Percentiles rank a stretch among this genome's conserved stretches.
phyloP scores from a whole-genome alignment of 2,113 vertebrate genomes.

The Nanorana parkeri region DNA sequence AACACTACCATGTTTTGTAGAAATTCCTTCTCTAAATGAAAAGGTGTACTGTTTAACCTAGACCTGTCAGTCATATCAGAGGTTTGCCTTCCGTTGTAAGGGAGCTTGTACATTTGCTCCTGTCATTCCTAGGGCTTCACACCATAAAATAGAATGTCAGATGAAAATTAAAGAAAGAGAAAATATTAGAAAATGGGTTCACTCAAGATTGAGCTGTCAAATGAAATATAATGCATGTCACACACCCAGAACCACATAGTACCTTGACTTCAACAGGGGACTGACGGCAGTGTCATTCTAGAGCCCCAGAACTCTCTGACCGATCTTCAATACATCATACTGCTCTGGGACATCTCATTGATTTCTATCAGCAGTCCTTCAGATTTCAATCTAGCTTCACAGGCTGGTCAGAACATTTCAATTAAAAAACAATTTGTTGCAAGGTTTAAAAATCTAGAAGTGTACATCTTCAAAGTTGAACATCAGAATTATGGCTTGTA shows the following conservation, averaged over 20 bases:
- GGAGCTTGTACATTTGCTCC: conserved; percentile 7
- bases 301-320: neutral
- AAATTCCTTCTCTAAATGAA: neutral
- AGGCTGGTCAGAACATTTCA: conserved; percentile 25
- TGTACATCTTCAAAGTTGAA: neutral
- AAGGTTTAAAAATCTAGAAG: neutral
- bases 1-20: neutral
- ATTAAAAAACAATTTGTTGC: neutral
- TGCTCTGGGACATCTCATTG: conserved; percentile 7
- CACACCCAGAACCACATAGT: conserved; percentile 38
- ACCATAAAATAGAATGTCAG: conserved; percentile 29
- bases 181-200: conserved; percentile 43
- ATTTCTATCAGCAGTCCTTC: neutral
- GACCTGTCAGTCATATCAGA: neutral
- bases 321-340: conserved; percentile 29
- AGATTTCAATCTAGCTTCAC: conserved; percentile 8
- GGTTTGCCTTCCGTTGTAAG: neutral
- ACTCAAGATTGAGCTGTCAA: conserved; percentile 38
- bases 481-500: neutral
- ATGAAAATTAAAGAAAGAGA: conserved; percentile 26
- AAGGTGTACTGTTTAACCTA: neutral
- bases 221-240: conserved; percentile 26
- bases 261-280: conserved; percentile 29
- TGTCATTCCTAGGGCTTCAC: conserved; percentile 32
- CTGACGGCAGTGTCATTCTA: neutral